phyloP scores from a whole-genome alignment of 2,113 vertebrate genomes.

The Antechinus flavipes region DNA sequence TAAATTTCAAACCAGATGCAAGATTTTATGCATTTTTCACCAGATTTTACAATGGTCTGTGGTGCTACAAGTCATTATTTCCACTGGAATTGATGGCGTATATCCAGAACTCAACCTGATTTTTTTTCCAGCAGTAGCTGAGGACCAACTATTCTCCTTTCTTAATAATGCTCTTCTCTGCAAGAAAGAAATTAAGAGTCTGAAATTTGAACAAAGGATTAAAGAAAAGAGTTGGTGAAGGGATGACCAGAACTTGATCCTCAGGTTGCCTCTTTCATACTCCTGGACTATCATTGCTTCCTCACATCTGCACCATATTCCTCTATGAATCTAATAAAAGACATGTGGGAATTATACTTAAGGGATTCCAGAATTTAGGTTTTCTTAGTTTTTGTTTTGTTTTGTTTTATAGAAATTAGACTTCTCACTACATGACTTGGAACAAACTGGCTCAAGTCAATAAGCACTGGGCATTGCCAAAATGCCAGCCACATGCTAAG shows the following conservation, averaged over 20 bases:
- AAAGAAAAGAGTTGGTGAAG: slow-evolving; percentile 48
- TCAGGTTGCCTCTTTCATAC: not conserved
- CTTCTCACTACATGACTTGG: not conserved
- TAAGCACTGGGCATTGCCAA: not conserved
- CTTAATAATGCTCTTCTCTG: slow-evolving; percentile 64
- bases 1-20: slow-evolving; percentile 77
- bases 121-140: slow-evolving; percentile 74
- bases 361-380: not conserved
- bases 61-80: slow-evolving; percentile 65
- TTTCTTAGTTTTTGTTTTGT: not conserved
- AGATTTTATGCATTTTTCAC: slow-evolving; percentile 60
- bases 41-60: slow-evolving; percentile 66
- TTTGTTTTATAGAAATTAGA: not conserved
- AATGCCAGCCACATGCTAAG: not conserved
- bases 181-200: slow-evolving; percentile 17
- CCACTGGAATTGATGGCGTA: slow-evolving; percentile 74
- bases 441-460: not conserved
- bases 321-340: not conserved
- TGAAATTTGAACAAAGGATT: not conserved
- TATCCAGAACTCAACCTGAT: slow-evolving; percentile 60
- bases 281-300: not conserved
- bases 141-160: slow-evolving; percentile 62
- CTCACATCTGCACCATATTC: not conserved
- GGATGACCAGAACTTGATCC: slow-evolving; percentile 5
- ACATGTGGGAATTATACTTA: not conserved